These are phyloP conservation scores for Neomonachus schauinslandi DNA, from an alignment of 2,113 vertebrate species.

Conservation along the genomic window DNA sequence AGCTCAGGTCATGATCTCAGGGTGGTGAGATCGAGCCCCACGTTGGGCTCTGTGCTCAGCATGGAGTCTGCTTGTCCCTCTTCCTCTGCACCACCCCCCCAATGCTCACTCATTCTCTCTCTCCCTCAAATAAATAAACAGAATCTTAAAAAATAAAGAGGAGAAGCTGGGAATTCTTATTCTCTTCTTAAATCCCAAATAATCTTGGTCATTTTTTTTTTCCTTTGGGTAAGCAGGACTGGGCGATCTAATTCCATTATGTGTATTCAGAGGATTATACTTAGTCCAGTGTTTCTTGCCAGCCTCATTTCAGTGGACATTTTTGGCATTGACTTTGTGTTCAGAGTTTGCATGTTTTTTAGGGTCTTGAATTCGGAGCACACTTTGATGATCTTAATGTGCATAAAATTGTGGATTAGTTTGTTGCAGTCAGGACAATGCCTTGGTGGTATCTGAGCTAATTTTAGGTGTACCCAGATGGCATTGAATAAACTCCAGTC, in stretches of 20 bases:
- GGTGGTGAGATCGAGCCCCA: neutral
- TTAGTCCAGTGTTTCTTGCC: neutral
- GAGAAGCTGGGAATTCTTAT: neutral
- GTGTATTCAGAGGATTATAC: neutral
- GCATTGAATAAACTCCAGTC: neutral
- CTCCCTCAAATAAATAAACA: neutral
- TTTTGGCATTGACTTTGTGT: neutral
- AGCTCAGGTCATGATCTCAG: neutral
- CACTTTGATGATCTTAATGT: neutral
- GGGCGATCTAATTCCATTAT: neutral
- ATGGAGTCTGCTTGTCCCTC: neutral
- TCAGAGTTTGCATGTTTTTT: neutral
- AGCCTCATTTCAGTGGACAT: neutral
- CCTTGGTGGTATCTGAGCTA: neutral
- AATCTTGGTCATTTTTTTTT: neutral
- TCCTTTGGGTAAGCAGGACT: neutral
- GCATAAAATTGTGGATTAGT: neutral
- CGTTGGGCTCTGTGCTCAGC: neutral
- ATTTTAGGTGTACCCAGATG: neutral
- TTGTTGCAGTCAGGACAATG: neutral
- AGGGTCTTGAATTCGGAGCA: neutral
- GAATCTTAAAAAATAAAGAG: neutral
- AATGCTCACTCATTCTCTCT: neutral
- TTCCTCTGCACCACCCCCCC: too few species aligned
- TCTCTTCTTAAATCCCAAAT: neutral